phyloP scores from a whole-genome alignment of 2,113 vertebrate species.

The Zingel zingel region DNA sequence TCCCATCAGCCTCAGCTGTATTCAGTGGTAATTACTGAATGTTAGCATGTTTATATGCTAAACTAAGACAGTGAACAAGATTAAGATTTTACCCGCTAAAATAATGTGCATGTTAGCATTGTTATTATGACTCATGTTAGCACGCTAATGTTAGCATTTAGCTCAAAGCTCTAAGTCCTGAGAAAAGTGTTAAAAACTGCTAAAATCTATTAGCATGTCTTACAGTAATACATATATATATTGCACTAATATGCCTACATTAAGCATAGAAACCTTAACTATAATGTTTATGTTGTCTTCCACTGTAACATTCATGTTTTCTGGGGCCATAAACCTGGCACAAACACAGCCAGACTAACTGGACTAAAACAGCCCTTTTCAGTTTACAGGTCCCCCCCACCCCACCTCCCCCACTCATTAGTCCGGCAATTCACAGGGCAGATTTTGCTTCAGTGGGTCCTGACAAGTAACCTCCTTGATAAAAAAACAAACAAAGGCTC shows the following conservation, averaged over 20 bases:
- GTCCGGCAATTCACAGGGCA: constrained; percentile 42
- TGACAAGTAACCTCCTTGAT: constrained; percentile 47
- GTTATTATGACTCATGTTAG: not conserved
- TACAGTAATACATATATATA: too few relatives aligned
- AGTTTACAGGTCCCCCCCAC: constrained; percentile 19
- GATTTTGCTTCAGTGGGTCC: constrained; percentile 62
- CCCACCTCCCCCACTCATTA: constrained; percentile 58
- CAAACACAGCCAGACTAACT: constrained; percentile 33
- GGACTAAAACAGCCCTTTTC: constrained; percentile 2
- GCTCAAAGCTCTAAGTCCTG: too few relatives aligned
- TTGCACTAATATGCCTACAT: too few relatives aligned
- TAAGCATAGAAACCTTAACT: not conserved
- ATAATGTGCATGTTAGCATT: not conserved
- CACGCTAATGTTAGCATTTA: not conserved
- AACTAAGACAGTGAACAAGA: not conserved
- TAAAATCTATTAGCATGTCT: too few relatives aligned
- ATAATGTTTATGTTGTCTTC: not conserved
- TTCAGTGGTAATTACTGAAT: not conserved
- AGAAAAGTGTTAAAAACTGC: too few relatives aligned
- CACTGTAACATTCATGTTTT: not conserved
- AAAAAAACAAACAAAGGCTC: constrained; percentile 56
- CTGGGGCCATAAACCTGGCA: not conserved
- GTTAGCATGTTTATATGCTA: not conserved
- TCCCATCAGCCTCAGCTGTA: not conserved
- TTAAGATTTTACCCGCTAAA: not conserved